Conservation (phyloP, 2,113 vertebrate species). For the Vireo altiloquus region DNA sequence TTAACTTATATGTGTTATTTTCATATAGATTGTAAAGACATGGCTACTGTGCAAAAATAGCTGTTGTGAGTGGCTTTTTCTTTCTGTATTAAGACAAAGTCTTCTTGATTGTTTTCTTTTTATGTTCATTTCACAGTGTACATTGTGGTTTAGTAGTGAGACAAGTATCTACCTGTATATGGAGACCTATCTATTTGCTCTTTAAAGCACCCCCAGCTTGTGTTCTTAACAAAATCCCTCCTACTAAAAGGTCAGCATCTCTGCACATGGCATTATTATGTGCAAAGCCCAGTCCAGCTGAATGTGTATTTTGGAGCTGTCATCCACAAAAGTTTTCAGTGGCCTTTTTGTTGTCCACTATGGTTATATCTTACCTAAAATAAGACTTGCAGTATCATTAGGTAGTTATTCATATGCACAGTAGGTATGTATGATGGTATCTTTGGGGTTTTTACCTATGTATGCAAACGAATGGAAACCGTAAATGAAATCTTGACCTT, state of each 20-base stretch:
- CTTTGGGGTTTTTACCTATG: background rate
- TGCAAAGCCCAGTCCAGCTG: background rate
- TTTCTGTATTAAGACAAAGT: background rate
- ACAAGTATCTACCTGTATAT: background rate
- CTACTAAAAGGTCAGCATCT: background rate
- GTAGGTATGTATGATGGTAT: background rate
- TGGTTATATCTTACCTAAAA: background rate
- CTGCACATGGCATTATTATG: background rate
- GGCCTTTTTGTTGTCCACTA: background rate
- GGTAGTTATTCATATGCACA: background rate
- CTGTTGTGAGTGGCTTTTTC: background rate
- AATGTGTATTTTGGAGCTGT: background rate
- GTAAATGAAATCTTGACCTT: background rate
- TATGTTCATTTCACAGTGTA: background rate
- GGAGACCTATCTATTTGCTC: background rate
- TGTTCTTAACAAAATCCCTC: background rate
- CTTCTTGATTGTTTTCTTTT: background rate
- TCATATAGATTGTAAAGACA: background rate
- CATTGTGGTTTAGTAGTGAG: background rate
- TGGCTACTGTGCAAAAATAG: background rate
- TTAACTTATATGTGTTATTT: background rate
- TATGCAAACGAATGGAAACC: background rate
- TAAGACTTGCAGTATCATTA: background rate
- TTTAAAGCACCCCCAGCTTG: background rate
- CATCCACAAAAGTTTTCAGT: background rate